Conservation (phyloP, 2,797 vertebrate species). For the Amazona finschi region DNA sequence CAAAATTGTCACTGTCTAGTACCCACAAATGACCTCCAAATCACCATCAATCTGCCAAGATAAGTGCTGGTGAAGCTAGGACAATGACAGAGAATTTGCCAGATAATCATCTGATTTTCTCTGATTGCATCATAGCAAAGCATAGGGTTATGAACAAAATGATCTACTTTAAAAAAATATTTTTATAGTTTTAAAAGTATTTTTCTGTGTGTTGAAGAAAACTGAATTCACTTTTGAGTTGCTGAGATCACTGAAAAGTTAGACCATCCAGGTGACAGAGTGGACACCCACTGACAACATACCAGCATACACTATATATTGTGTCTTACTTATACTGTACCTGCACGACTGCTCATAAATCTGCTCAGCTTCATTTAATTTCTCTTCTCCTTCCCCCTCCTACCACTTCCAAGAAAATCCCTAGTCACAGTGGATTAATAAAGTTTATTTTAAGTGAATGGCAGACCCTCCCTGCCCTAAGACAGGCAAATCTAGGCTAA, state of each 20-base stretch:
- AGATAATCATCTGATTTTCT: background rate
- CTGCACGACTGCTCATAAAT: rapidly evolving
- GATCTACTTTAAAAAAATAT: background rate
- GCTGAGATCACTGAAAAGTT: background rate
- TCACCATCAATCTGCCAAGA: background rate
- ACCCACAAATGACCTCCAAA: background rate
- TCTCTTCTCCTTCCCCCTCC: background rate
- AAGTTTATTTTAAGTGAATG: background rate
- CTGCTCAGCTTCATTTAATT: background rate
- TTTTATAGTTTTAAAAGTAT: background rate
- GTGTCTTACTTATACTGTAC: background rate
- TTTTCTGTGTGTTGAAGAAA: background rate
- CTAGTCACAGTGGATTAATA: background rate
- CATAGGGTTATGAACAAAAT: rapidly evolving
- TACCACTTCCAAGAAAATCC: background rate
- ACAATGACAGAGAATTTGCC: background rate
- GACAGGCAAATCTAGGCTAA: background rate
- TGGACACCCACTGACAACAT: background rate
- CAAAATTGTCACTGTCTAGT: background rate
- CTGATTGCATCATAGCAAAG: background rate
- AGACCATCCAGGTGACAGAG: background rate
- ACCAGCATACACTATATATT: background rate
- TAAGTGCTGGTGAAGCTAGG: background rate
- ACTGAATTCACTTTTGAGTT: background rate
- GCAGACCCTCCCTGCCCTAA: background rate